Conservation (phyloP, 1,140 invertebrate genomes). For the Drosophila tropicalis region DNA sequence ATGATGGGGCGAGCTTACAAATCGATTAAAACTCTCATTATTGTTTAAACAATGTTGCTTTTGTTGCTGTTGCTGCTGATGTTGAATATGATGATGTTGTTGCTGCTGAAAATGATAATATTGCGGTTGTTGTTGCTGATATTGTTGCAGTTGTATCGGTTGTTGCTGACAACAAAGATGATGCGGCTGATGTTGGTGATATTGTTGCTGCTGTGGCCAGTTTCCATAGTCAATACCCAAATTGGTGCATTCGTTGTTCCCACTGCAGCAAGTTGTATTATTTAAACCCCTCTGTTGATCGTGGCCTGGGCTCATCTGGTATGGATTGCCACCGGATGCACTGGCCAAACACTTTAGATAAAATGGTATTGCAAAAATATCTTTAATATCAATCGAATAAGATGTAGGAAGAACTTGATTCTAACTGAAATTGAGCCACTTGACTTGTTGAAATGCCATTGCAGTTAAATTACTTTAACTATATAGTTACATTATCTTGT, state of each 20-base stretch:
- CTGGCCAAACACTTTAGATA: neutral
- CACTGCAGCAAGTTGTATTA: neutral
- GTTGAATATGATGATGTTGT: neutral
- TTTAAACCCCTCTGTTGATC: neutral
- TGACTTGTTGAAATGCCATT: no score
- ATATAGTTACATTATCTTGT: no score
- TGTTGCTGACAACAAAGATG: conserved; percentile 2
- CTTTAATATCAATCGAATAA: no score
- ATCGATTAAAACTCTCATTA: conserved; percentile 22
- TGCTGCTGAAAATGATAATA: neutral
- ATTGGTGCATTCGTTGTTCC: conserved; percentile 11
- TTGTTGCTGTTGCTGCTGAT: neutral
- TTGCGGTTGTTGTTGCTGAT: neutral
- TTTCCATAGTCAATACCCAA: conserved; percentile 25
- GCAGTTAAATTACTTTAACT: no score
- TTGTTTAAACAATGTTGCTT: neutral
- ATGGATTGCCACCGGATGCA: neutral
- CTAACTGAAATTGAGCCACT: no score
- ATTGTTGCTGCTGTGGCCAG: conserved; percentile 11
- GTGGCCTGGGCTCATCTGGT: neutral
- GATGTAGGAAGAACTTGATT: no score
- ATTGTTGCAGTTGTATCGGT: neutral
- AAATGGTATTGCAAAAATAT: neutral
- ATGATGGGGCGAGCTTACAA: conserved; percentile 34
- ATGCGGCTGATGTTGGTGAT: neutral